Base-by-base conservation (phyloP, 2,113 vertebrate genomes). In the Xenopus laevis region DNA sequence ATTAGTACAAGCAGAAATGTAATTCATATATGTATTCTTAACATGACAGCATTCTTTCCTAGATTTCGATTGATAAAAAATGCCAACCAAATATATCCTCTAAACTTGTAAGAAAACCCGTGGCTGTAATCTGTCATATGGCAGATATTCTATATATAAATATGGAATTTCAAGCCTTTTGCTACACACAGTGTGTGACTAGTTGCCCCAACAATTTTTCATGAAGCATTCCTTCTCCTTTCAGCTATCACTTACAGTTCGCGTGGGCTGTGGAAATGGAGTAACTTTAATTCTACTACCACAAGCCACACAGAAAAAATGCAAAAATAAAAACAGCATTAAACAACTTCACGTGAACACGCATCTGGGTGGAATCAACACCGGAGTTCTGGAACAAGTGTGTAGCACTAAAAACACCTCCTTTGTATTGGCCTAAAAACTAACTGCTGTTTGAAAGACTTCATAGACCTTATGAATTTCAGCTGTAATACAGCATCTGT, bases 401-500 rank as follows among this genome's bases (percentile, higher is more conserved):
- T 33, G 30, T 40, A 64, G 7, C 16, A 17, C 13, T 64, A 27
- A 13, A 74, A 50, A 79, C 81, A 78, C 68, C 30, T 0, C 3
- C 27, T 79, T 84, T 79, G 64, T 76, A 82, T 74, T 83, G 83
- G 83, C 78, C 79, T 82, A 72, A 27, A 27, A 27, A 27, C 4
- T 27, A 27, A 27, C 23, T 27, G 23, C 81, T 71, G 78, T 69
- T 85, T 62, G 77, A 82, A 81, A 81, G 83, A 88, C 86, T 91
- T 87, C 86, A 83, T 88, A 83, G 89, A 89, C 85, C 83, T 85
- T 75, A 74, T 74, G 83, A 80, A 86, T 91, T 88, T 91, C 89
- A 88, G 91, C 88, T 92, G 86, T 82, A 93, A 90, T 79, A 83
- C 79, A 89, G 90, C 93, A 96, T 94, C 92, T 96, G 94, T 92